Percentiles rank a stretch among this genome's conserved stretches.
Evolutionary conservation across 2,888 invertebrate species (phyloP).

Genomic region (Metellina segmentata): DNA sequence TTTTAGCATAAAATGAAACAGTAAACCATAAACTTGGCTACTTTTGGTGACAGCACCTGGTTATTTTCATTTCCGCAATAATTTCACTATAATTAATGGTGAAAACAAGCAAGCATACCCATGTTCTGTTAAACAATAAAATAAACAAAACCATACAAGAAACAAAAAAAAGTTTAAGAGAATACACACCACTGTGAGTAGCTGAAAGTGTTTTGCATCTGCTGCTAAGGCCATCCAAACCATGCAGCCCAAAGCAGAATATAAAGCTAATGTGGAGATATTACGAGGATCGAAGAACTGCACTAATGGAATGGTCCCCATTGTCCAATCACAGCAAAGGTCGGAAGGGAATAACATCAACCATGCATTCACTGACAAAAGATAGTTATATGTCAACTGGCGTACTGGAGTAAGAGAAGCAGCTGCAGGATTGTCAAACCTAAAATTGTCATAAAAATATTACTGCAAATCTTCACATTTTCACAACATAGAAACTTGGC

Average conservation of each 20-base stretch:
- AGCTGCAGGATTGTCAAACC: conserved; percentile 98
- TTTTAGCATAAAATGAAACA: no score
- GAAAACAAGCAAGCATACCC: no score
- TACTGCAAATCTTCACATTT: no score
- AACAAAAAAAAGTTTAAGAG: not conserved
- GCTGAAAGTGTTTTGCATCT: conserved; percentile 84
- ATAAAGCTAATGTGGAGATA: conserved; percentile 88
- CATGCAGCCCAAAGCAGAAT: conserved; percentile 82
- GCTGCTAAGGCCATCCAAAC: conserved; percentile 76
- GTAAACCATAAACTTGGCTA: no score
- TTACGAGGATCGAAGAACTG: conserved; percentile 92
- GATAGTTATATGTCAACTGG: conserved; percentile 95
- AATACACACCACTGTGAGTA: conserved; percentile 86
- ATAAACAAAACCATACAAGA: not conserved
- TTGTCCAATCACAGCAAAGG: conserved; percentile 98
- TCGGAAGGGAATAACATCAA: conserved; percentile 92
- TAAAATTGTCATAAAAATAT: conserved; percentile 79
- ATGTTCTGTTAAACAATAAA: no score
- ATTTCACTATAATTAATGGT: no score
- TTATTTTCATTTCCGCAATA: no score
- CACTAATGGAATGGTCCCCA: conserved; percentile 95
- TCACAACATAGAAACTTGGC: no score
- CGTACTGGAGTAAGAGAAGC: conserved; percentile 90
- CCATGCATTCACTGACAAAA: conserved; percentile 94
- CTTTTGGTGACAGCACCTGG: no score